A percentile compares a stretch with the other conserved stretches of the same genome.
Evolutionary conservation across 2,888 invertebrate genomes (phyloP).

Genomic region (Escarpia spicata): DNA sequence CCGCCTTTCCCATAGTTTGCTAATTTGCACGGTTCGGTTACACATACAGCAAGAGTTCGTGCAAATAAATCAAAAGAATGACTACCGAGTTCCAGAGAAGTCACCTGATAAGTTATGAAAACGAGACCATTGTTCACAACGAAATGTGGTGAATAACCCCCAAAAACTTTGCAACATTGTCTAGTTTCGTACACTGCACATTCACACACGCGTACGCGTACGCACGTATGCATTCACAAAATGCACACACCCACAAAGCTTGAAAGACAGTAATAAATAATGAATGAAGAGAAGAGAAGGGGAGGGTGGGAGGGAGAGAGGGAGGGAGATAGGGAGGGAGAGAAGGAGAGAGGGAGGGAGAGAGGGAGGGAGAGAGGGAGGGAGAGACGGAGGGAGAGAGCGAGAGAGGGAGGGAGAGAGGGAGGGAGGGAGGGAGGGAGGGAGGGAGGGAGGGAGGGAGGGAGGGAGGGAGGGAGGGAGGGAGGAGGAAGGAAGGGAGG

Average conservation of each 20-base stretch:
- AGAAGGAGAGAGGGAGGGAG: background rate
- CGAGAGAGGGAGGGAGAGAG: background rate
- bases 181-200: no score
- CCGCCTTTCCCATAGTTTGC: no score
- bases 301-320: no score
- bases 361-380: background rate
- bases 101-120: no score
- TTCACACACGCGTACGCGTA: no score
- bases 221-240: background rate
- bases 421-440: constrained; percentile 8
- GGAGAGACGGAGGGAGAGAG: background rate
- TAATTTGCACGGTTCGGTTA: no score
- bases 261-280: background rate
- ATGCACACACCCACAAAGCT: background rate
- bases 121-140: no score
- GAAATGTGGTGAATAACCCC: no score
- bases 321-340: background rate
- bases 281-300: background rate
- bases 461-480: background rate
- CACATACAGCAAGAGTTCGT: no score
- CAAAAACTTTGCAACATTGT: no score
- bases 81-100: no score
- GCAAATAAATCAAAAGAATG: no score
- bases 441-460: background rate
- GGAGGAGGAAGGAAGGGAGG: background rate